Evolutionary conservation across 2,113 vertebrate genomes (phyloP).

Genomic region (Montifringilla adamsi): DNA sequence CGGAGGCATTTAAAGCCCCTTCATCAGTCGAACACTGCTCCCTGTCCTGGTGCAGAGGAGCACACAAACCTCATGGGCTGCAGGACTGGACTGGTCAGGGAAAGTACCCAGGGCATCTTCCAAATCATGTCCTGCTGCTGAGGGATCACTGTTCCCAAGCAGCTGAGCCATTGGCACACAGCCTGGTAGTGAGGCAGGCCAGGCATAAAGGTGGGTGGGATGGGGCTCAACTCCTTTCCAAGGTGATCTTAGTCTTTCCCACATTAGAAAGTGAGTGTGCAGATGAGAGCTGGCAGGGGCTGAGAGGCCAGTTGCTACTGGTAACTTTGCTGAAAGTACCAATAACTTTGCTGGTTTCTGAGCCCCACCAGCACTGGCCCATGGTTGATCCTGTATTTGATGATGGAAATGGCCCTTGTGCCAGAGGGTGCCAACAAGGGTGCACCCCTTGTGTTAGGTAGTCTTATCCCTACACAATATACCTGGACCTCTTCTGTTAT

Average conservation of each 20-base stretch:
- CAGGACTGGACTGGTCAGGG: not conserved
- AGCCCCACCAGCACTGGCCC: not conserved
- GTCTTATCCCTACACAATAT: not conserved
- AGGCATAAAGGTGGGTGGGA: not conserved
- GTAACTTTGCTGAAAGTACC: not conserved
- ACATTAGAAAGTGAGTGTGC: not conserved
- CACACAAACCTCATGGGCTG: not conserved
- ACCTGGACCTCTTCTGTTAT: not conserved
- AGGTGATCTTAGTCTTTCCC: not conserved
- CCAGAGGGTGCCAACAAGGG: not conserved
- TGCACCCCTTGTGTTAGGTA: no score
- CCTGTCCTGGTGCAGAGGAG: not conserved
- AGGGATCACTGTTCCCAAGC: not conserved
- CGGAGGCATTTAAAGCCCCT: not conserved
- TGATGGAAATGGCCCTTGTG: not conserved
- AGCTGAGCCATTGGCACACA: not conserved
- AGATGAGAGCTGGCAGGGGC: not conserved
- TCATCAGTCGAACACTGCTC: accelerated
- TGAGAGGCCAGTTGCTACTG: not conserved
- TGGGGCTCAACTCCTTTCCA: not conserved
- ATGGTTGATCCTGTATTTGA: not conserved
- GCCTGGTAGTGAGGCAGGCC: not conserved
- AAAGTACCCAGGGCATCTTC: not conserved
- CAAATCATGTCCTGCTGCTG: not conserved
- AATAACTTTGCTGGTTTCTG: not conserved